phyloP scores from a whole-genome alignment of 2,888 invertebrate genomes.

The Ypsolopha scabrella region DNA sequence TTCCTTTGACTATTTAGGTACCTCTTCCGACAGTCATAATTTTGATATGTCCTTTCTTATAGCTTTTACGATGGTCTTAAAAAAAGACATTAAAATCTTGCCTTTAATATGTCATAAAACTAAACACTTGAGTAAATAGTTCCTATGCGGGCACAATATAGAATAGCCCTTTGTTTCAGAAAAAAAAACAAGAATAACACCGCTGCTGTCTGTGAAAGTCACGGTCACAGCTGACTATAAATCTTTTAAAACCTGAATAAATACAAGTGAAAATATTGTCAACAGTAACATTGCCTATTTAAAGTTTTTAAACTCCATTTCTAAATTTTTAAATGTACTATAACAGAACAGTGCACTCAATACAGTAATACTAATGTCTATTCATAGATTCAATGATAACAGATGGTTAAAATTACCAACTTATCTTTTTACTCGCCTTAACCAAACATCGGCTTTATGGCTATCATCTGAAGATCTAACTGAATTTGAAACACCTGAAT shows the following conservation, averaged over 20 bases:
- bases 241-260: constrained; percentile 38
- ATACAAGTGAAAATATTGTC: constrained; percentile 43
- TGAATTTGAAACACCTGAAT: too few relatives aligned
- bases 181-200: background rate
- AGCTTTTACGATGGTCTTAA: constrained; percentile 34
- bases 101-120: constrained; percentile 37
- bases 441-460: too few relatives aligned
- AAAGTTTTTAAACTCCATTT: constrained; percentile 18
- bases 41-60: background rate
- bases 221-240: constrained; percentile 32
- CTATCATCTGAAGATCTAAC: too few relatives aligned
- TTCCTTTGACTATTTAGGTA: background rate
- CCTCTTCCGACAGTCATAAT: background rate
- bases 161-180: background rate
- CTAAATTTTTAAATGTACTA: constrained; percentile 23
- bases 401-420: constrained; percentile 15
- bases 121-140: constrained; percentile 42
- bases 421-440: too few relatives aligned
- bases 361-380: constrained; percentile 25
- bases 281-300: constrained; percentile 41
- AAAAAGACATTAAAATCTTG: constrained; percentile 39
- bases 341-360: constrained; percentile 3
- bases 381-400: constrained; percentile 46
- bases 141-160: constrained; percentile 12
- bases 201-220: background rate